Base-by-base conservation (phyloP, 2,797 vertebrate genomes). In the Galagoides demidoff region DNA sequence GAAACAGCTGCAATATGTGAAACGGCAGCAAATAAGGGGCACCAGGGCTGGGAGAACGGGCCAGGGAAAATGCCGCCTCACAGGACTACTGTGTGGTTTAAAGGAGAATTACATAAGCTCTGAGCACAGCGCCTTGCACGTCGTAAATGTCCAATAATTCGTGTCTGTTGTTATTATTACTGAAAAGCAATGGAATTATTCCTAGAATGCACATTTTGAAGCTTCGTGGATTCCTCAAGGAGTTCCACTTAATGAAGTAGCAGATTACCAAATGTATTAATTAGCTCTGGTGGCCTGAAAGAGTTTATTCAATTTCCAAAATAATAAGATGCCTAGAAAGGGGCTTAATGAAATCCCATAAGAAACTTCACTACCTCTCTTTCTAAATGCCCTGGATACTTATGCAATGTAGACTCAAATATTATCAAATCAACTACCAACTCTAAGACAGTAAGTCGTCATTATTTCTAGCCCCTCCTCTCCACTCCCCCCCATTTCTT, bases 251-350 rank as follows among this genome's bases (percentile, higher is more conserved):
- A 97, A 97, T 95, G 89, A 95, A 97, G 86, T 86, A 85, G 66
- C 91, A 95, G 83, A 95, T 96, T 96, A 96, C 91, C 83, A 87
- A 94, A 92, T 90, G 95, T 96, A 95, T 97, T 96, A 96, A 97
- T 96, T 97, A 97, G 95, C 66, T 96, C 94, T 76, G 57, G 85
- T 90, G 83, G 88, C 94, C 94, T 97, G 39, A 79, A 96, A 97
- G 90, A 93, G 92, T 89, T 93, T 89, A 92, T 97, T 97, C 91
- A 90, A 97, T 96, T 96, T 97, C 89, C 92, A 95, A 97, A 97
- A 96, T 96, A 97, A 95, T 91, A 97, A 89, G 85, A 95, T 43
- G 66, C 49, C 89, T 94, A 89, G 63, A 86, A 95, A 82, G 71
- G 55, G 66, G 39, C 81, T 95, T 94, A 82, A 39, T 29, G 37